Conservation (phyloP, 2,888 invertebrate genomes). For the Acleris emargana region DNA sequence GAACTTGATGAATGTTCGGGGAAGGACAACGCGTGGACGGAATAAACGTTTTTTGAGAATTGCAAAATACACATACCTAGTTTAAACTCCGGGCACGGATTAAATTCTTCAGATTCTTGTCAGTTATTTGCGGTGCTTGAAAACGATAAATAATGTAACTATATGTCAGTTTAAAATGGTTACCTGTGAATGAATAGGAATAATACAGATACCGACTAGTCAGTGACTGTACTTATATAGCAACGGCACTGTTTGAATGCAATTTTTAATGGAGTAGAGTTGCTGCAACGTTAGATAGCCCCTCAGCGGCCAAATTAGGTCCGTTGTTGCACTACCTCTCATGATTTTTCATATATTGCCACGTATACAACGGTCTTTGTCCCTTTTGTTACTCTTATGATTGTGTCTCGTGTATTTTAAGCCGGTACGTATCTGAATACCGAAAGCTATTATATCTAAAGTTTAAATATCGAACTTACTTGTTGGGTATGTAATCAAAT, state of each 20-base stretch:
- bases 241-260: not conserved
- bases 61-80: not conserved
- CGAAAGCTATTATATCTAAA: too few relatives aligned
- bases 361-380: conserved; percentile 7
- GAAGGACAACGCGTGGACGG: not conserved
- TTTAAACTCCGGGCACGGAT: not conserved
- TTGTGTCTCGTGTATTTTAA: too few relatives aligned
- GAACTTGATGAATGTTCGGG: not conserved
- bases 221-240: too few relatives aligned
- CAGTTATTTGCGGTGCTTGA: too few relatives aligned
- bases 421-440: too few relatives aligned
- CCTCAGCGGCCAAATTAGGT: conserved; percentile 21
- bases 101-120: not conserved
- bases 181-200: too few relatives aligned
- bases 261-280: conserved; percentile 16
- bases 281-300: conserved; percentile 24
- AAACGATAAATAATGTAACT: too few relatives aligned
- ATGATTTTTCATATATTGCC: conserved; percentile 18
- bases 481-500: too few relatives aligned
- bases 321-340: conserved; percentile 18
- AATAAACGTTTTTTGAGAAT: not conserved
- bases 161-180: too few relatives aligned
- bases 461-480: too few relatives aligned
- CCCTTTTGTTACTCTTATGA: not conserved
- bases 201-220: too few relatives aligned